Conservation (phyloP, 2,113 vertebrate species). For the Heterotilapia buettikoferi region DNA sequence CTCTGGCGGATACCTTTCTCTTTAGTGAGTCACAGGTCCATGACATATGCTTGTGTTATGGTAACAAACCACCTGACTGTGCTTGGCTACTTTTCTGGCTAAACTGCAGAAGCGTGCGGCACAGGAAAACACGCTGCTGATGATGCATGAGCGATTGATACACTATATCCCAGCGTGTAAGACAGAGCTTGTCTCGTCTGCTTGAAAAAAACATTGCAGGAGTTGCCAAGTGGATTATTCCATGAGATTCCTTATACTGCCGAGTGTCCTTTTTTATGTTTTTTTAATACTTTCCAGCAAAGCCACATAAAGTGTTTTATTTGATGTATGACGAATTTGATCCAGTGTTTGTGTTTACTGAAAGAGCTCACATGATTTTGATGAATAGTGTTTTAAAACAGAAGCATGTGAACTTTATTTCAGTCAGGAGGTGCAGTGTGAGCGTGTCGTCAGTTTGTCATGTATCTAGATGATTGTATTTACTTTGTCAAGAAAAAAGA, state of each 20-base stretch:
- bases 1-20: conserved; percentile 21
- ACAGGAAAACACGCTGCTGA: conserved; percentile 4
- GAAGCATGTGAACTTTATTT: not conserved
- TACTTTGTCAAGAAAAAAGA: conserved; percentile 52
- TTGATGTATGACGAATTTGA: not conserved
- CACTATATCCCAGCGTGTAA: not conserved
- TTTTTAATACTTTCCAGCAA: not conserved
- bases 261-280: not conserved
- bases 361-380: not conserved
- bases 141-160: not conserved
- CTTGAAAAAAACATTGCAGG: not conserved
- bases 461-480: conserved; percentile 15
- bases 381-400: not conserved
- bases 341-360: not conserved
- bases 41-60: conserved; percentile 28
- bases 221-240: not conserved
- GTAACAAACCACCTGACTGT: conserved; percentile 46
- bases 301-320: not conserved
- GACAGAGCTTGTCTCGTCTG: not conserved
- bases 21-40: conserved; percentile 27
- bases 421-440: not conserved
- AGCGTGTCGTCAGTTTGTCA: not conserved
- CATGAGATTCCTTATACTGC: not conserved
- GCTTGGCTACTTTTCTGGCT: conserved; percentile 4
- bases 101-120: not conserved